These are phyloP conservation scores for Diplosoma virens DNA, from an alignment of 23 tunicate species.

Conservation along the genomic window DNA sequence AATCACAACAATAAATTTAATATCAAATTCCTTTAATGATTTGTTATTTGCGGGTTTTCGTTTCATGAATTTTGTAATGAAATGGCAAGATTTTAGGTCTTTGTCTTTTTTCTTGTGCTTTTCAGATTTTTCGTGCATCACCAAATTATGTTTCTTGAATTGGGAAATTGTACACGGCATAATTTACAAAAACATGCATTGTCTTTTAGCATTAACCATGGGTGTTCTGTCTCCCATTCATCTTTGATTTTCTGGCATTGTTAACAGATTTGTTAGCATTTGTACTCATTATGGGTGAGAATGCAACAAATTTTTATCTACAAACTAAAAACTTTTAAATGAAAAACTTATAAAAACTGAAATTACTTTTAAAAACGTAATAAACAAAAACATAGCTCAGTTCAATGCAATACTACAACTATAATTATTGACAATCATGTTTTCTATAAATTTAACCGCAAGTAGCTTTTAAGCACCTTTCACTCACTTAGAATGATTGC, in stretches of 20 bases:
- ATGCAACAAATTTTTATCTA: not conserved
- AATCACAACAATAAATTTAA: conserved; percentile 1
- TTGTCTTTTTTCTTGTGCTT: not conserved
- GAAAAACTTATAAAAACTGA: not conserved
- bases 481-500: too few relatives aligned
- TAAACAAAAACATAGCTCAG: not conserved
- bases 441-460: too few relatives aligned
- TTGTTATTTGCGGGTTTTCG: not conserved
- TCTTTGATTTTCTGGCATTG: not conserved
- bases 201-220: too few relatives aligned
- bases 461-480: too few relatives aligned
- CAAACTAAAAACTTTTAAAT: not conserved
- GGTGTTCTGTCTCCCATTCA: too few relatives aligned
- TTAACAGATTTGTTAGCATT: not conserved
- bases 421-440: too few relatives aligned
- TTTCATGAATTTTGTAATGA: too few relatives aligned
- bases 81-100: not conserved
- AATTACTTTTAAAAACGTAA: not conserved
- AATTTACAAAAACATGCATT: too few relatives aligned
- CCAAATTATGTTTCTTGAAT: too few relatives aligned
- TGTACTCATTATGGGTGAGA: not conserved
- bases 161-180: not conserved
- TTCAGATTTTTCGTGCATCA: not conserved
- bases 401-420: not conserved
- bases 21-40: not conserved